These are phyloP conservation scores for Cecropterus lyciades DNA, from an alignment of 1,140 invertebrate genomes.

Conservation along the genomic window DNA sequence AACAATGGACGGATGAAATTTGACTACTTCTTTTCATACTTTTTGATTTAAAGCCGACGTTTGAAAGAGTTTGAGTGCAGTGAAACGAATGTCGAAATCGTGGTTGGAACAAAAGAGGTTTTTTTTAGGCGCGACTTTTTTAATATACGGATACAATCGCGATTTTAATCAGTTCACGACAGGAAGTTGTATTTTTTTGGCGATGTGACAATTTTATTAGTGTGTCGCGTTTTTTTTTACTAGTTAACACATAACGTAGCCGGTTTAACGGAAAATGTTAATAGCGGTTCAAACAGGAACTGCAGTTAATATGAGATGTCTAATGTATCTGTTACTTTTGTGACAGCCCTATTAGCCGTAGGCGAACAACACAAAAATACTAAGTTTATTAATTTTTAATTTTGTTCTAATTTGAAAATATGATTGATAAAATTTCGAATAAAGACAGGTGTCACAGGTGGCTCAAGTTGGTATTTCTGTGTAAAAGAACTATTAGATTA, in stretches of 20 bases:
- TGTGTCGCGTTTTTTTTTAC: conserved; percentile 11
- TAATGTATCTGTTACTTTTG: too few relatives aligned
- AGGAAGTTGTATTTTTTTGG: conserved; percentile 44
- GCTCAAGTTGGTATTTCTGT: too few relatives aligned
- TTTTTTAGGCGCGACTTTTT: conserved; percentile 46
- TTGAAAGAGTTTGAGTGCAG: conserved; percentile 59
- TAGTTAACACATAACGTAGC: conserved; percentile 5
- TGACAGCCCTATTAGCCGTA: too few relatives aligned
- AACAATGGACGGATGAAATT: conserved; percentile 74
- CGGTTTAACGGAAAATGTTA: conserved; percentile 9
- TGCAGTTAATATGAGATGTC: not conserved
- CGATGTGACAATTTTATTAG: conserved; percentile 44
- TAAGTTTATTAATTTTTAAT: too few relatives aligned
- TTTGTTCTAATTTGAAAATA: too few relatives aligned
- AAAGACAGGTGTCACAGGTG: too few relatives aligned
- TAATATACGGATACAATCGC: conserved; percentile 50
- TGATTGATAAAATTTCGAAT: too few relatives aligned
- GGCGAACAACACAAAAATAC: too few relatives aligned
- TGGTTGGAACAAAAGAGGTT: conserved; percentile 54
- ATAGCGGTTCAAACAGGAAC: not conserved
- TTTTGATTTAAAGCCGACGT: conserved; percentile 75
- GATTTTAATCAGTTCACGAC: conserved; percentile 65
- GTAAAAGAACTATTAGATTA: too few relatives aligned
- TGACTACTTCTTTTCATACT: conserved; percentile 73
- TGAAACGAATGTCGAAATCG: conserved; percentile 59